Base-by-base conservation (phyloP, 2,888 invertebrate genomes). In the Agrenia bidenticulata region DNA sequence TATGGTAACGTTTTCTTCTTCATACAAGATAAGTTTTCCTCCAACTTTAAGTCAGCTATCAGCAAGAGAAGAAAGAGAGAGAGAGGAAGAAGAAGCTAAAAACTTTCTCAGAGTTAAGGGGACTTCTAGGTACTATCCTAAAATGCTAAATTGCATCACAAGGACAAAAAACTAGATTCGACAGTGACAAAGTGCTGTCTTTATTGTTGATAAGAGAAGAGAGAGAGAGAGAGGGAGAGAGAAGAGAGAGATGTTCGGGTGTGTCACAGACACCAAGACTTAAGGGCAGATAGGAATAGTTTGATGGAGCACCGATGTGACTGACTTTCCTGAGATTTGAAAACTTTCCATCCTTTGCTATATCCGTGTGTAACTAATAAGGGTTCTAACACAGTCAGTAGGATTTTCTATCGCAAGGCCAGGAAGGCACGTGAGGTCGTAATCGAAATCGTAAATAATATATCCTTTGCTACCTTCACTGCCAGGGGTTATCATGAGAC, bases 111-210 rank as follows among this genome's bases (percentile, higher is more conserved):
- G n/a, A n/a, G n/a, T n/a, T n/a, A n/a, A n/a, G n/a, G 15, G 39
- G 15, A 39, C 39, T 39, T 39, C 9, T 45, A 19, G 19, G 45
- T 11, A 19, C 9, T 45, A 5, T 45, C 45, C 5, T 4, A 45
- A 45, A 45, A 45, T 45, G 45, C 45, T 45, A 45, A 45, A 45
- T 45, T 45, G 45, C 19, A 15, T 15, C 15, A 45, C 45, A 17
- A 15, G 15, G 19, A 45, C 45, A 45, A 45, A 45, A 19, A 15
- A 15, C 45, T 4, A 11, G 19, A 45, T 5, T 45, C 19, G 45
- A 45, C 45, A 45, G 45, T 45, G 45, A 45, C 45, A 45, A 45
- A 45, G 45, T 45, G 45, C 32, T 32, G 32, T 15, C n/a, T 45
- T 45, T 45, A 45, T 45, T 45, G n/a, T 32, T 45, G 45, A 45